A percentile compares a stretch with the other conserved stretches of the same genome.
These are phyloP conservation scores for Lepidotrigona ventralis DNA, from an alignment of 1,140 invertebrate genomes.

Conservation along the genomic window DNA sequence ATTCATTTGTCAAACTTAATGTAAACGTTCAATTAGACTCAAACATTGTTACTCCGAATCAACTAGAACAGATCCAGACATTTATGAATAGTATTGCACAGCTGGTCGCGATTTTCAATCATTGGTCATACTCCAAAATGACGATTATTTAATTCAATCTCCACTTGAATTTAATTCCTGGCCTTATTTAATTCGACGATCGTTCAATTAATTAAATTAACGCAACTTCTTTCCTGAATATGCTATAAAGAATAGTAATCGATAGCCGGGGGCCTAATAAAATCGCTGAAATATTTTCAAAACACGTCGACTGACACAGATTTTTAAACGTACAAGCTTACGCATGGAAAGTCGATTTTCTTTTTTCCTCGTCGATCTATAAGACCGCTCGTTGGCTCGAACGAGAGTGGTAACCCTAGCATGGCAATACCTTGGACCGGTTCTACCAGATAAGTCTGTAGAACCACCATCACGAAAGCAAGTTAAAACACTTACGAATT, in stretches of 20 bases:
- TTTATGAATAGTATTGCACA: too few species aligned
- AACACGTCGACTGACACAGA: neutral
- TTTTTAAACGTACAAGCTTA: neutral
- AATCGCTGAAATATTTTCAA: neutral
- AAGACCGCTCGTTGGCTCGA: constrained; percentile 24
- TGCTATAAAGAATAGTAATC: too few species aligned
- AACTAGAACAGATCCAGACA: too few species aligned
- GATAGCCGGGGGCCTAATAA: too few species aligned
- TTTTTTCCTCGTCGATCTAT: constrained; percentile 11
- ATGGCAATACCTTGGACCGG: constrained; percentile 58
- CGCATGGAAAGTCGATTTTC: neutral
- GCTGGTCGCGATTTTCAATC: neutral
- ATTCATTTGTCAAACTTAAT: too few species aligned
- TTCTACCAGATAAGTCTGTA: constrained; percentile 64
- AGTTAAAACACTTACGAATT: constrained; percentile 65
- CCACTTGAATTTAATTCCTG: too few species aligned
- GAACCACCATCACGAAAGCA: constrained; percentile 18
- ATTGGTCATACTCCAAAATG: neutral
- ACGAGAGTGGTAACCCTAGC: constrained; percentile 29
- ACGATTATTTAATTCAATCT: neutral
- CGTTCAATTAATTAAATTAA: neutral
- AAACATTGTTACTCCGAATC: too few species aligned
- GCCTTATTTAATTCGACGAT: too few species aligned
- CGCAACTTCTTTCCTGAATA: too few species aligned
- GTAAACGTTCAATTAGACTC: too few species aligned